These are phyloP conservation scores for Clarias gariepinus DNA, from an alignment of 2,113 vertebrate species.

Conservation along the genomic window DNA sequence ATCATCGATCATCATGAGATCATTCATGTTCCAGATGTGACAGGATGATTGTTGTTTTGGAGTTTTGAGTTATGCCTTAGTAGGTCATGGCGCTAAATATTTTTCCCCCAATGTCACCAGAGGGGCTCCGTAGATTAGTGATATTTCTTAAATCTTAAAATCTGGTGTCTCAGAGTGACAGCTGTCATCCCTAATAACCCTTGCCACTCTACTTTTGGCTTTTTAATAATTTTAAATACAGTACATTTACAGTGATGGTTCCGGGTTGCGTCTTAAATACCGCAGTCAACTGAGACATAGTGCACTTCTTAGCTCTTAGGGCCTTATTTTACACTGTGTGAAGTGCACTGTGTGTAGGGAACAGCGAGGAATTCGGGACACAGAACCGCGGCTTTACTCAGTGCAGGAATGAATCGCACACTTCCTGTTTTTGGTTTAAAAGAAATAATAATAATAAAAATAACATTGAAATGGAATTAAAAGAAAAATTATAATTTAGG, in stretches of 20 bases:
- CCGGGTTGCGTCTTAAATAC: neutral
- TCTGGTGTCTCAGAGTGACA: neutral
- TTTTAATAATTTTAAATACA: neutral
- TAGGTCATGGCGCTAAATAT: no score
- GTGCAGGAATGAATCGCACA: neutral
- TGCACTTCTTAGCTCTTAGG: neutral
- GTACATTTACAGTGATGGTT: no score
- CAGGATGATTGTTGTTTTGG: no score
- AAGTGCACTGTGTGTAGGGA: neutral
- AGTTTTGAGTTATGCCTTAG: no score
- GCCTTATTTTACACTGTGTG: neutral
- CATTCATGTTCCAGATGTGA: no score
- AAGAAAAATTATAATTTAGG: neutral
- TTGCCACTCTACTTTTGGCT: neutral
- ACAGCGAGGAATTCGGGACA: neutral
- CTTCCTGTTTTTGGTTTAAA: constrained; percentile 6
- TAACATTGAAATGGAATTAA: neutral
- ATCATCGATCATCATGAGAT: no score
- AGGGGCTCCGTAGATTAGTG: no score
- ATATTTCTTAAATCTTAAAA: no score
- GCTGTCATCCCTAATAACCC: neutral
- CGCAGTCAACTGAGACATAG: no score
- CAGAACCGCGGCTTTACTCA: neutral
- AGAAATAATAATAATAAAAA: neutral
- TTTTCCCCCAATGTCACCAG: no score